A percentile compares a stretch with the other conserved stretches of the same genome.
These are phyloP conservation scores for Syngnathus floridae DNA, from an alignment of 2,113 vertebrate species.

Conservation along the genomic window DNA sequence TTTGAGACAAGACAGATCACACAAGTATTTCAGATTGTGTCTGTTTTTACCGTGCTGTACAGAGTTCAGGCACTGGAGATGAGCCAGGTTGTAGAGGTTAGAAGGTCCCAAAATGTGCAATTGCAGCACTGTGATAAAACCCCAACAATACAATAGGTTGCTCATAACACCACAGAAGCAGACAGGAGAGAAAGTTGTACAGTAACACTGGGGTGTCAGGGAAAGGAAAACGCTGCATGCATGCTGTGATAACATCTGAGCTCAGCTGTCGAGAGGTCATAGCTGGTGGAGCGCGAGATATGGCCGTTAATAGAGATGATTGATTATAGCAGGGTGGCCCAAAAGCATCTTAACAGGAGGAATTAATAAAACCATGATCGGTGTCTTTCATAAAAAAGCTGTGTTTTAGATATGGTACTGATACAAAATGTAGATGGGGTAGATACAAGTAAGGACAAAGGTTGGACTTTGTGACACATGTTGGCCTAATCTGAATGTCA, in stretches of 20 bases:
- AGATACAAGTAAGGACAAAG: conserved; percentile 45
- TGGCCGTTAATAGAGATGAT: conserved; percentile 67
- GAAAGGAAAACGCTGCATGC: conserved; percentile 46
- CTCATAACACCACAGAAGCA: conserved; percentile 27
- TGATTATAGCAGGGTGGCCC: conserved; percentile 51
- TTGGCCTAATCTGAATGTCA: conserved; percentile 49
- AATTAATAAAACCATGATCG: conserved; percentile 56
- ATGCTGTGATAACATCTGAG: conserved; percentile 57
- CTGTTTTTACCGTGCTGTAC: background rate
- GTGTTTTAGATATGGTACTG: conserved; percentile 20
- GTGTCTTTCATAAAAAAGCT: conserved; percentile 36
- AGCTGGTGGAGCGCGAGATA: conserved; percentile 60
- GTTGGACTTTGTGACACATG: conserved; percentile 57
- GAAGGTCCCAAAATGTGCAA: conserved; percentile 35
- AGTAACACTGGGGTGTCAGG: conserved; percentile 40
- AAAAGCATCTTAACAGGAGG: conserved; percentile 42
- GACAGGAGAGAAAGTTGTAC: conserved; percentile 34
- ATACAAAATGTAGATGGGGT: conserved; percentile 43
- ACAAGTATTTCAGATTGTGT: background rate
- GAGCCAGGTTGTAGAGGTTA: conserved; percentile 38
- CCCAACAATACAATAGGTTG: conserved; percentile 35
- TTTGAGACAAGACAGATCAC: too few species aligned
- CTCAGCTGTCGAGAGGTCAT: conserved; percentile 64
- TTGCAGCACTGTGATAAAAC: conserved; percentile 40
- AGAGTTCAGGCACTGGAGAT: conserved; percentile 14